Evolutionary conservation across 92 coral and sea anemone genomes (phyloP).

Genomic region (Porites evermanni): DNA sequence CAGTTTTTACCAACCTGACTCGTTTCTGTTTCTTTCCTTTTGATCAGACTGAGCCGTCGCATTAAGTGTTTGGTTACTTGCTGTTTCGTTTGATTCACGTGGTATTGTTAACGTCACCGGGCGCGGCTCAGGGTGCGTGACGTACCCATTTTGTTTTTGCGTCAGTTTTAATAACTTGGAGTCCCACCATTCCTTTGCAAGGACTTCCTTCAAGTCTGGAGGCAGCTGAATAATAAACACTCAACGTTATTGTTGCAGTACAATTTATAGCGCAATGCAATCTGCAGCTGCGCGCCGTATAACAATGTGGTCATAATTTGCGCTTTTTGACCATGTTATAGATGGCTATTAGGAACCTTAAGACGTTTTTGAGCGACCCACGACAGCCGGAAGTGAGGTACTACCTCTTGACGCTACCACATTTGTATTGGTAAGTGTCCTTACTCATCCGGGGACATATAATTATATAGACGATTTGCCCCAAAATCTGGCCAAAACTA

Average conservation of each 20-base stretch:
- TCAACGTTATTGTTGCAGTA: neutral
- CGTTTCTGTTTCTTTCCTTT: neutral
- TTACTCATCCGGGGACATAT: too few species aligned
- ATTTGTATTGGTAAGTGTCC: too few species aligned
- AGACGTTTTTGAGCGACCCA: too few species aligned
- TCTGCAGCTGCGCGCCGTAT: too few species aligned
- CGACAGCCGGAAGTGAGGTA: too few species aligned
- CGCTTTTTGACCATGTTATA: too few species aligned
- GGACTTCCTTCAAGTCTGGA: slow-evolving; percentile 4
- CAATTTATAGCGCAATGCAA: too few species aligned
- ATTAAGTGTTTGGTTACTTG: slow-evolving; percentile 12
- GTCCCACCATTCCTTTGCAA: slow-evolving; percentile 43
- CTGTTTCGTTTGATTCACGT: neutral
- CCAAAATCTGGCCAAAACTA: too few species aligned
- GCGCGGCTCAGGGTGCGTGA: slow-evolving; percentile 41
- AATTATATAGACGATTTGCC: too few species aligned
- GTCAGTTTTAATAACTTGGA: slow-evolving; percentile 24
- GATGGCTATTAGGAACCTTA: too few species aligned
- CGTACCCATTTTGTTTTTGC: slow-evolving; percentile 40
- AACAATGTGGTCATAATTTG: too few species aligned
- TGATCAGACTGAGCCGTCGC: neutral
- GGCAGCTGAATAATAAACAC: slow-evolving; percentile 18
- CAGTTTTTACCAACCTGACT: neutral
- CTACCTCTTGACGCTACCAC: too few species aligned
- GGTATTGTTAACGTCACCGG: slow-evolving; percentile 3